phyloP scores from a whole-genome alignment of 2,113 vertebrate genomes.

The Xenopus borealis region DNA sequence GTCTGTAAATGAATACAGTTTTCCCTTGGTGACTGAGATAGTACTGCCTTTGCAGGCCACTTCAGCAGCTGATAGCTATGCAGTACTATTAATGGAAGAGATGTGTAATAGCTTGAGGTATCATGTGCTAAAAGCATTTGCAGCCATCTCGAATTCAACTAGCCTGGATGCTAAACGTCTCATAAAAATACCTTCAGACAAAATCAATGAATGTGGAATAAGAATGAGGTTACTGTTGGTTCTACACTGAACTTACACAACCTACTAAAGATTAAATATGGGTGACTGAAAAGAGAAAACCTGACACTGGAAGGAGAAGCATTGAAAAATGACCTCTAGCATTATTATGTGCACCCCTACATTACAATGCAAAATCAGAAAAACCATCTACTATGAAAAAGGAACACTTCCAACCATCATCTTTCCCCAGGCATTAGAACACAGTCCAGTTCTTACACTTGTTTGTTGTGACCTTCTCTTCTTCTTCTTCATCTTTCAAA shows the following conservation, averaged over 20 bases:
- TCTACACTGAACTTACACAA: neutral
- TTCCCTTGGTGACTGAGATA: conserved; percentile 13
- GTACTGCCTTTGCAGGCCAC: neutral
- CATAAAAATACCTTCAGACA: conserved; percentile 15
- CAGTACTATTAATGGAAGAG: conserved; percentile 35
- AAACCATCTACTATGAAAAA: too few species aligned
- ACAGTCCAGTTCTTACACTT: too few species aligned
- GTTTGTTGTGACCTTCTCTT: too few species aligned
- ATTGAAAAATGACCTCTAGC: too few species aligned
- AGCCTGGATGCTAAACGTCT: conserved; percentile 1
- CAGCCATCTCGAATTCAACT: conserved; percentile 22
- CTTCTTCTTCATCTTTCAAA: too few species aligned
- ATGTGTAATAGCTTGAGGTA: conserved; percentile 19
- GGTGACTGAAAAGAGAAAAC: too few species aligned
- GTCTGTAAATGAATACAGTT: conserved; percentile 3
- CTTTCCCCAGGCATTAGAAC: too few species aligned
- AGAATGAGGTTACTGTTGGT: neutral
- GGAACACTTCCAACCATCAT: too few species aligned
- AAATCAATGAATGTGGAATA: conserved; percentile 23
- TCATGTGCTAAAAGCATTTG: conserved; percentile 31
- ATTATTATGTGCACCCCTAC: too few species aligned
- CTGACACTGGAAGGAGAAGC: too few species aligned
- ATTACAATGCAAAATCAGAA: too few species aligned
- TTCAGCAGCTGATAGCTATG: conserved; percentile 7
- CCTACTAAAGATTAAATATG: neutral